phyloP scores from a whole-genome alignment of 2,797 vertebrate species.

The Etheostoma nigrum region DNA sequence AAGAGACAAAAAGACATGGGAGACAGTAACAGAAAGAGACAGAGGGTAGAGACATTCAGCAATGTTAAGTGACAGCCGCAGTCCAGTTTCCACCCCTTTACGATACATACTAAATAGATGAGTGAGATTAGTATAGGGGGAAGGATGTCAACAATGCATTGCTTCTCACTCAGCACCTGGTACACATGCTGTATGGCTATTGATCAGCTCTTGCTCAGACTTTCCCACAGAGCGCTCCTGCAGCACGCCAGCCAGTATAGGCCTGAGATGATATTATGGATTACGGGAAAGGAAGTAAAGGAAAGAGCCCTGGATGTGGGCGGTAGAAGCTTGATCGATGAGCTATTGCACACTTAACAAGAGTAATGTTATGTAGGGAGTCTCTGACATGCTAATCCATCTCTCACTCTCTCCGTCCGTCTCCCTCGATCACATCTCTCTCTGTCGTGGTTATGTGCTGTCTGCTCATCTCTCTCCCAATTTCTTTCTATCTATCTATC shows the following conservation, averaged over 20 bases:
- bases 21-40: conserved; percentile 43
- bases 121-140: conserved; percentile 47
- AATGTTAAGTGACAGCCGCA: conserved; percentile 43
- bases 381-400: conserved; percentile 80
- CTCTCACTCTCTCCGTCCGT: conserved; percentile 64
- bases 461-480: conserved; percentile 19
- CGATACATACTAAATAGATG: conserved; percentile 60
- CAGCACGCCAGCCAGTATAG: conserved; percentile 38
- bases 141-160: conserved; percentile 61
- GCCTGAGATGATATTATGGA: conserved; percentile 79
- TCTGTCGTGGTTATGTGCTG: conserved; percentile 44
- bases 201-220: conserved; percentile 67
- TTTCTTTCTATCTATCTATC: conserved; percentile 39
- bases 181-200: conserved; percentile 67
- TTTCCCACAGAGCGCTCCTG: conserved; percentile 59
- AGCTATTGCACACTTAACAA: conserved; percentile 82
- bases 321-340: conserved; percentile 78
- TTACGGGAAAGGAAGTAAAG: conserved; percentile 72
- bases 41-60: conserved; percentile 13
- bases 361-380: conserved; percentile 82
- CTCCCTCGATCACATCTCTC: conserved; percentile 48
- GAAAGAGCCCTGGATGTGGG: conserved; percentile 69
- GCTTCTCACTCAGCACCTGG: conserved; percentile 52
- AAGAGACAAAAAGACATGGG: conserved; percentile 46
- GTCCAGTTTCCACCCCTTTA: conserved; percentile 22